Evolutionary conservation across 2,797 vertebrate species (phyloP), one percentile per base, ranked within the genome.

Genomic region (Aselliscus stoliczkanus): DNA sequence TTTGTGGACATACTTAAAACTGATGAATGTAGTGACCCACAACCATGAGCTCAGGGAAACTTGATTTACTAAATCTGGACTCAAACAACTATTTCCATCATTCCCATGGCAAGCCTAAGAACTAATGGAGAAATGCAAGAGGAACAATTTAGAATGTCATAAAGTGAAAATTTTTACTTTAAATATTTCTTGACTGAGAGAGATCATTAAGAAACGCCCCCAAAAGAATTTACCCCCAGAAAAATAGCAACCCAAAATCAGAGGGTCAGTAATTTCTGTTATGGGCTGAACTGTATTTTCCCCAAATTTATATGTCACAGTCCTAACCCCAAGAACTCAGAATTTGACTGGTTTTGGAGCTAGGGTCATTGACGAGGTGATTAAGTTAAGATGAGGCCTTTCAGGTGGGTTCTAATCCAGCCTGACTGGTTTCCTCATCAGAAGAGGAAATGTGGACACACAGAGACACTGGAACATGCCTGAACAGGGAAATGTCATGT

Each of bases 401-500:
- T 42, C 47, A 13, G 25, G 17, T 31, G 56, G 13, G 2, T 8
- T 29, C 27, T 39, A 31, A 88, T 64, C 25, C 58, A 77, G 4
- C 50, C 25, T 27, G 4, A 37, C 34, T 31, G 20, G 27, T 65
- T 42, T 44, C 34, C 17, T 90, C 31, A 5, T 44, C 23, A 54
- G 73, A 34, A 29, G 31, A 13, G 21, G 14, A 10, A 29, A 27
- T 58, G 39, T 25, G 29, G 20, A 67, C 20, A 34, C 44, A 31
- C 44, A 77, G 50, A 56, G 20, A 56, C 37, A 6, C 4, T 11
- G 10, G 21, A 14, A 27, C 10, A 14, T 10, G 23, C 1, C 0
- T n/a, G 2, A 27, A 10, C 29, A 56, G 27, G n/a, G 31, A 17
- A 0, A 56, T 9, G 5, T 2, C 1, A 1, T 5, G 7, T 34